Percentiles rank a stretch among this genome's conserved stretches.
These are phyloP conservation scores for Chymomyza amoena DNA, from an alignment of 2,888 invertebrate species.

Conservation along the genomic window DNA sequence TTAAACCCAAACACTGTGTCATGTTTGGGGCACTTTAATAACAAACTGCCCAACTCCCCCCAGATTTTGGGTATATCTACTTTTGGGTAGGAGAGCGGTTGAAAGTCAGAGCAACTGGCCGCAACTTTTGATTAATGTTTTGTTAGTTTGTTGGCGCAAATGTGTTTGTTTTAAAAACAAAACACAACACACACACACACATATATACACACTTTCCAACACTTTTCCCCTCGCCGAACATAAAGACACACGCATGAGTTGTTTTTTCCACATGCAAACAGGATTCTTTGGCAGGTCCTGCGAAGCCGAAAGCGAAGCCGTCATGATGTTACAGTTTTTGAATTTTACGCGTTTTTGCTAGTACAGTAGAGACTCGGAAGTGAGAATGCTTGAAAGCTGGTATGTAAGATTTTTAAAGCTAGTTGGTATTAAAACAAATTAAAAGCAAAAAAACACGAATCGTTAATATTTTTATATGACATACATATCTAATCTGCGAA, in stretches of 20 bases:
- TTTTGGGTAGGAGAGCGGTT: background rate
- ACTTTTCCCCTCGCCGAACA: background rate
- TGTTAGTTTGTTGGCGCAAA: slow-evolving; percentile 63
- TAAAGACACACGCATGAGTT: background rate
- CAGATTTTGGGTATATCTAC: background rate
- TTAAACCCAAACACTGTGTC: background rate
- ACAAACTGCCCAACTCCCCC: background rate
- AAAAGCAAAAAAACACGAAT: too few species aligned
- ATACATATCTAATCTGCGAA: too few species aligned
- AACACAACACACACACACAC: background rate
- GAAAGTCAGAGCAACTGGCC: background rate
- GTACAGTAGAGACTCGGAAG: background rate
- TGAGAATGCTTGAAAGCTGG: too few species aligned
- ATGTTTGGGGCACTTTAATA: background rate
- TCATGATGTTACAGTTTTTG: background rate
- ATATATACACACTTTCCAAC: background rate
- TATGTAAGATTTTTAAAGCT: too few species aligned
- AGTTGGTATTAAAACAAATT: too few species aligned
- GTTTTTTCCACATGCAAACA: background rate
- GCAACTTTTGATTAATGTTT: slow-evolving; percentile 67
- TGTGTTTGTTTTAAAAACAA: slow-evolving; percentile 67
- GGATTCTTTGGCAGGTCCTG: background rate
- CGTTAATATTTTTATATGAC: too few species aligned
- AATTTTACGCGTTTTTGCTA: background rate
- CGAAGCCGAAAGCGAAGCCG: too few species aligned